Base-by-base conservation (phyloP, 2,113 vertebrate species). In the Cyrtonyx montezumae region DNA sequence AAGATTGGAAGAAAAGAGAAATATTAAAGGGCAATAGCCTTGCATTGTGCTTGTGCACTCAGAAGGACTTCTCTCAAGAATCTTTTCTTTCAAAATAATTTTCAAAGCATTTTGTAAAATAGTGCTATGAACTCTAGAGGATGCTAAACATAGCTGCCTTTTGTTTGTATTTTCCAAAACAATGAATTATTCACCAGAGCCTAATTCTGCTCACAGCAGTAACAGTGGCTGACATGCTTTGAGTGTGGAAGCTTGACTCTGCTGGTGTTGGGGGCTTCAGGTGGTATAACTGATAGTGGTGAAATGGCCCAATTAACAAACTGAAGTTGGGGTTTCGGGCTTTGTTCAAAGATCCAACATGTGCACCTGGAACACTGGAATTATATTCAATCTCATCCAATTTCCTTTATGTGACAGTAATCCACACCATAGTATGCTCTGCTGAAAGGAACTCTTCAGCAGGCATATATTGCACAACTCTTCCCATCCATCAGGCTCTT, bases 1-100 rank as follows among this genome's bases (percentile, higher is more conserved):
- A 96, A 90, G 25, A 85, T 77, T 28, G 40, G 65, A 88, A 92
- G 18, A 34, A 91, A 92, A 79, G 42, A 90, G 63, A 77, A 74
- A 70, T 40, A 74, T 12, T 9, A 89, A 85, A 93, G 68, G 18
- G 34, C 23, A 94, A 73, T 69, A 91, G 6, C 28, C 51, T 28
- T 75, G 19, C 5, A 26, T 55, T 62, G 30, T 73, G 12, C 12
- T 66, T 55, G 23, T n/a, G 30, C 32, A 37, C 18, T 34, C 34
- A 55, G 48, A 74, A 62, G 55, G 63, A 74, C 6, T 86, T 84
- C 75, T 70, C 30, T 77, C 42, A 82, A 75, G n/a, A 61, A 32
- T 56, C 23, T 84, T 46, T 45, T 46, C 11, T 63, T 88, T 79
- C 32, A 48, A 87, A 82, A 68, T 11, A 7, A 40, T 85, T 91